These are phyloP conservation scores for Hirtodrosophila duncani DNA, from an alignment of 2,888 invertebrate species.

Conservation along the genomic window DNA sequence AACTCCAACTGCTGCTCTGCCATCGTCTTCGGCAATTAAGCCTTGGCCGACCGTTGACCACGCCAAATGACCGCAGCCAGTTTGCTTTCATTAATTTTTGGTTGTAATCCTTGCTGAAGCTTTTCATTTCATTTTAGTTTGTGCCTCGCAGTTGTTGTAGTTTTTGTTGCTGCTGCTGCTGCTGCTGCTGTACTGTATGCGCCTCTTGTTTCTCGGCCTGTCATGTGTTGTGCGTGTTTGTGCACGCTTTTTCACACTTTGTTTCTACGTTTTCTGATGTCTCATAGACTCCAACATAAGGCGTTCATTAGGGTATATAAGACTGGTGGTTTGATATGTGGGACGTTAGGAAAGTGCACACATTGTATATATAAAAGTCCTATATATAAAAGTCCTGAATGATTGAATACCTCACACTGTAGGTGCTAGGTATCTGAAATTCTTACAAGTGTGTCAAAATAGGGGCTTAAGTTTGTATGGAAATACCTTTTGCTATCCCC, in stretches of 20 bases:
- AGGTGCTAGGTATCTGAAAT: too few relatives aligned
- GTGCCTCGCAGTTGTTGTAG: slow-evolving; percentile 32
- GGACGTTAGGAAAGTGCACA: too few relatives aligned
- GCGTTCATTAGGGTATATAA: too few relatives aligned
- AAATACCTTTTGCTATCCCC: too few relatives aligned
- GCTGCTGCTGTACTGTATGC: slow-evolving; percentile 1
- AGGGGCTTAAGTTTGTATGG: too few relatives aligned
- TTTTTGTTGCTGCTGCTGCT: not conserved
- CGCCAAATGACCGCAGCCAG: slow-evolving; percentile 72
- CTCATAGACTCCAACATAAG: slow-evolving; percentile 12
- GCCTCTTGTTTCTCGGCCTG: not conserved
- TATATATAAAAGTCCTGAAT: too few relatives aligned
- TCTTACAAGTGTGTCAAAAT: too few relatives aligned
- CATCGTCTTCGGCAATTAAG: slow-evolving; percentile 73
- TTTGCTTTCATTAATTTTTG: slow-evolving; percentile 76
- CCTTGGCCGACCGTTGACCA: slow-evolving; percentile 70
- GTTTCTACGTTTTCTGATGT: slow-evolving; percentile 35
- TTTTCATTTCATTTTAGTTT: slow-evolving; percentile 68
- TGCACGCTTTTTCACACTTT: slow-evolving; percentile 66
- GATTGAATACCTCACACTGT: too few relatives aligned
- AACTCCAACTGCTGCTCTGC: slow-evolving; percentile 22
- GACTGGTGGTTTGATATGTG: too few relatives aligned
- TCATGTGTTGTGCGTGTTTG: slow-evolving; percentile 52
- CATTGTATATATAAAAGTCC: too few relatives aligned
- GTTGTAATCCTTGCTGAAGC: slow-evolving; percentile 73